These are phyloP conservation scores for Pachyramphus minor DNA, from an alignment of 2,113 vertebrate genomes.

Conservation along the genomic window DNA sequence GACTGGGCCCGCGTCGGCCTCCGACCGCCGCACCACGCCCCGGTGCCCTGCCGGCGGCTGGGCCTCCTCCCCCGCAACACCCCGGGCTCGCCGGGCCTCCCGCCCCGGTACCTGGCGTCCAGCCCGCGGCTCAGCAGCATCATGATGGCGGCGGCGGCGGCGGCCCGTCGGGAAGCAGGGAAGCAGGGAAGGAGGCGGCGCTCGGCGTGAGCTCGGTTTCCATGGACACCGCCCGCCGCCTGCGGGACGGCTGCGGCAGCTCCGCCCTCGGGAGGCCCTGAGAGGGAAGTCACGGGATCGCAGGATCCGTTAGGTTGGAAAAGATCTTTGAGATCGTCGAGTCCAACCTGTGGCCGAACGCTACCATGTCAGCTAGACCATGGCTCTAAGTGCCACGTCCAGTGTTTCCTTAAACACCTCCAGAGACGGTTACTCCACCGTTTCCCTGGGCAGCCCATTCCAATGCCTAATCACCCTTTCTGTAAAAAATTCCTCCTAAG, in stretches of 20 bases:
- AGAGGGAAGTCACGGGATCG: rapidly evolving
- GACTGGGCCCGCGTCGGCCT: not conserved
- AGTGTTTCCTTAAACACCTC: not conserved
- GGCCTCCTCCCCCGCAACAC: not conserved
- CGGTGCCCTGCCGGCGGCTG: not conserved
- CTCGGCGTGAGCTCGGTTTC: constrained; percentile 20
- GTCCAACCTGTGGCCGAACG: rapidly evolving
- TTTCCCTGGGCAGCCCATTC: not conserved
- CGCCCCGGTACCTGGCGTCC: constrained; percentile 48
- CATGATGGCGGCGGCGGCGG: not conserved
- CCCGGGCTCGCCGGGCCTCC: not conserved
- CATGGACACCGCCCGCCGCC: not conserved
- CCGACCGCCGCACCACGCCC: not conserved
- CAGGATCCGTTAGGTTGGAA: rapidly evolving
- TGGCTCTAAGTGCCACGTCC: not conserved
- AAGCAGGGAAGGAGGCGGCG: not conserved
- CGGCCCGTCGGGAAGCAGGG: not conserved
- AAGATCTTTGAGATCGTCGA: rapidly evolving
- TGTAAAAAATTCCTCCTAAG: not conserved
- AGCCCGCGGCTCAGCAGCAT: constrained; percentile 63
- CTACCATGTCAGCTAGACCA: too few species aligned
- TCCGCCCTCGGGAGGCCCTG: not conserved
- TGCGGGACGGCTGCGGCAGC: not conserved
- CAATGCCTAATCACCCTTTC: not conserved
- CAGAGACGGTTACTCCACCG: not conserved